These are phyloP conservation scores for Pentamera pediparva DNA, from an alignment of 53 echinoderm and acorn worm genomes.

Conservation along the genomic window DNA sequence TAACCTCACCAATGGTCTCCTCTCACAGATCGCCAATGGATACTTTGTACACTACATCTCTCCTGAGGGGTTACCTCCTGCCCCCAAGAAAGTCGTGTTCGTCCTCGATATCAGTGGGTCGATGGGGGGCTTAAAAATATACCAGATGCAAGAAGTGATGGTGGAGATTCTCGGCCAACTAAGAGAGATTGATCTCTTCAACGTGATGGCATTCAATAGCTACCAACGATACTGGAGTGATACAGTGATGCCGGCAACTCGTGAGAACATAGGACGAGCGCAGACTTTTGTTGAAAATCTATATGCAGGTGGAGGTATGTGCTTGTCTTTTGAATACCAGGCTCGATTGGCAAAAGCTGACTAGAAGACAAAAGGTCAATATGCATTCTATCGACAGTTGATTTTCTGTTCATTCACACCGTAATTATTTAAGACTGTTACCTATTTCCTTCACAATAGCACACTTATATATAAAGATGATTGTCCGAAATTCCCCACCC, in stretches of 20 bases:
- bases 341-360: no score
- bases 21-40: constrained; percentile 66
- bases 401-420: no score
- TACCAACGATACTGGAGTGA: constrained; percentile 8
- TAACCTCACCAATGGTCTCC: no score
- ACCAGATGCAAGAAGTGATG: constrained; percentile 66
- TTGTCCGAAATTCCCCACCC: no score
- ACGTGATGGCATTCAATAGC: constrained; percentile 32
- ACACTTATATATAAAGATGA: no score
- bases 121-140: constrained; percentile 62
- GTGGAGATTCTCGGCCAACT: constrained; percentile 61
- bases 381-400: no score
- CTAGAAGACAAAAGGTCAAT: no score
- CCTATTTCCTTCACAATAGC: no score
- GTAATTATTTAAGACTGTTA: no score
- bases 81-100: constrained; percentile 72
- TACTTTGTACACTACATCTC: constrained; percentile 94
- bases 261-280: not conserved
- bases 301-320: constrained; percentile 34
- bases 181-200: constrained; percentile 47
- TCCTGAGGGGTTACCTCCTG: constrained; percentile 60
- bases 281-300: constrained; percentile 17
- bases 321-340: not conserved
- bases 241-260: constrained; percentile 18
- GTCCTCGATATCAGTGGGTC: constrained; percentile 86